Evolutionary conservation across 2,888 invertebrate genomes (phyloP).

Genomic region (Dione juno): DNA sequence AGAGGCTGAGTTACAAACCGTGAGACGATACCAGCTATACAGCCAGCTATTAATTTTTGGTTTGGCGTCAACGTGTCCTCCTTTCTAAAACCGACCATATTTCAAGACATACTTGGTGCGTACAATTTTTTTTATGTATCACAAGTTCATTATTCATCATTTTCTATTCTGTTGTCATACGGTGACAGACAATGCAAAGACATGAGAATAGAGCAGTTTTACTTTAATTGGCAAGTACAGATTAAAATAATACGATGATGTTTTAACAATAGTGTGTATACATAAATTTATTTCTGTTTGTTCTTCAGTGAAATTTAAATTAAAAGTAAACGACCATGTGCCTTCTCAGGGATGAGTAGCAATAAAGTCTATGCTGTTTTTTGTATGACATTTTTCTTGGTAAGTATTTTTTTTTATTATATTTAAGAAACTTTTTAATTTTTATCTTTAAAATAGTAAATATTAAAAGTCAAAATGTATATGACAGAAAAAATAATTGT

Average conservation of each 20-base stretch:
- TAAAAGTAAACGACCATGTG: neutral
- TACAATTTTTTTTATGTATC: conserved; percentile 22
- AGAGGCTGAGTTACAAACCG: conserved; percentile 87
- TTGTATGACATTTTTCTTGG: neutral
- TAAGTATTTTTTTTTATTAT: neutral
- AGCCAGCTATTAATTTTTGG: conserved; percentile 68
- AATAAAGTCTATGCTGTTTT: neutral
- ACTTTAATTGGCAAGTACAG: neutral
- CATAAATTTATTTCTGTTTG: neutral
- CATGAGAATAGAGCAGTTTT: conserved; percentile 11
- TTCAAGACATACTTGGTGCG: conserved; percentile 13
- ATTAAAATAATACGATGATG: conserved; percentile 5
- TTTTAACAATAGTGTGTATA: neutral
- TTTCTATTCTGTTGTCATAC: conserved; percentile 12
- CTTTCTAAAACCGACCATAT: conserved; percentile 69
- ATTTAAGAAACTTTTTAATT: neutral
- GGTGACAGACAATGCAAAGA: conserved; percentile 14
- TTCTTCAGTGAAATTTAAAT: neutral
- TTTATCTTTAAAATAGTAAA: neutral
- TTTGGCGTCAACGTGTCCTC: conserved; percentile 59
- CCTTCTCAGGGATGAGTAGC: neutral
- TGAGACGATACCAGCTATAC: conserved; percentile 62
- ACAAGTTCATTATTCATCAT: conserved; percentile 25
- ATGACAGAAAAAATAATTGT: neutral
- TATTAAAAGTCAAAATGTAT: neutral